Evolutionary conservation across 2,113 vertebrate genomes (phyloP).

Genomic region (Coptodon rendalli): DNA sequence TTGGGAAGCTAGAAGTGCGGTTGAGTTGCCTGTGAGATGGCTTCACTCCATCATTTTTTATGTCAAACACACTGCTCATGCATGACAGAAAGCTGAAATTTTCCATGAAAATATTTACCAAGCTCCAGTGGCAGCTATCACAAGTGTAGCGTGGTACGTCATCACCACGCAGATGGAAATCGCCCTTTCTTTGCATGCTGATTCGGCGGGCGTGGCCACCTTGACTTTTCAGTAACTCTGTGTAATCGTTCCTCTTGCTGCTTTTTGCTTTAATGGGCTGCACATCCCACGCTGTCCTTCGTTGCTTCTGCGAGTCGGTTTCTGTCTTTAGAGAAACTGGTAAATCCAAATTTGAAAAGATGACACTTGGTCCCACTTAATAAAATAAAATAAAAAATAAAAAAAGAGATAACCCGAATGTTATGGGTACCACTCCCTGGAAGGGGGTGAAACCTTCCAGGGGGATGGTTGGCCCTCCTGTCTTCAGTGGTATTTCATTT

Average conservation of each 20-base stretch:
- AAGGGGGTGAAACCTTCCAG: neutral
- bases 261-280: neutral
- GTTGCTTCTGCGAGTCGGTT: conserved; percentile 1
- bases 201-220: conserved; percentile 14
- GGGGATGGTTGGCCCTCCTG: conserved; percentile 70
- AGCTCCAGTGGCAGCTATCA: conserved; percentile 3
- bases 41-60: neutral
- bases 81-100: neutral
- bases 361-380: conserved; percentile 68
- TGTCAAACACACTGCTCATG: neutral
- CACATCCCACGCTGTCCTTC: conserved; percentile 29
- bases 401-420: conserved; percentile 30
- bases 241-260: neutral
- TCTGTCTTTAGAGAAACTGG: conserved; percentile 36
- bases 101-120: neutral
- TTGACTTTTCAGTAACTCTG: neutral
- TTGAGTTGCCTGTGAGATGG: neutral
- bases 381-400: neutral
- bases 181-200: conserved; percentile 10
- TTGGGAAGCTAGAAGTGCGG: neutral
- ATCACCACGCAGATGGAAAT: neutral
- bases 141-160: neutral
- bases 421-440: conserved; percentile 48
- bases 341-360: conserved; percentile 48
- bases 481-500: conserved; percentile 72